Percentiles rank a stretch among this genome's conserved stretches.
phyloP scores from a whole-genome alignment of 2,113 vertebrate genomes.

The Cairina moschata region DNA sequence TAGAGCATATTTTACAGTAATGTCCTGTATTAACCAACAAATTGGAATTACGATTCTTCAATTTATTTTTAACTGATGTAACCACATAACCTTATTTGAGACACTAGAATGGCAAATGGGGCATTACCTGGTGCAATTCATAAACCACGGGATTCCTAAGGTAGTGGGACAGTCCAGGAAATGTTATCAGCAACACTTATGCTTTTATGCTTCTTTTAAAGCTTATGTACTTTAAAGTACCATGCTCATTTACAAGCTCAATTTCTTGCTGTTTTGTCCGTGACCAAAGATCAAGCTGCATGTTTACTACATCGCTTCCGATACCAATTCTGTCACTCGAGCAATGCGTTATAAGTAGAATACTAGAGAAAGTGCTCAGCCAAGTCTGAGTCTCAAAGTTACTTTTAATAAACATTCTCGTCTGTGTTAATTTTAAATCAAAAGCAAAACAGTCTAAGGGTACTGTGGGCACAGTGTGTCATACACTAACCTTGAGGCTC shows the following conservation, averaged over 20 bases:
- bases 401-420: conserved; percentile 24
- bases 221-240: not conserved
- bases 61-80: not conserved
- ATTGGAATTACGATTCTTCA: not conserved
- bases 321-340: not conserved
- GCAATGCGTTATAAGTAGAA: conserved; percentile 9
- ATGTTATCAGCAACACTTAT: not conserved
- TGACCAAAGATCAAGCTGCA: not conserved
- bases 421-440: conserved; percentile 35
- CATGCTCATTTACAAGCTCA: not conserved
- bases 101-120: not conserved
- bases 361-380: not conserved
- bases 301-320: not conserved
- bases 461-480: not conserved
- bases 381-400: not conserved
- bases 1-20: not conserved
- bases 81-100: not conserved
- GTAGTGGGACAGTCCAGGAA: not conserved
- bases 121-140: not conserved
- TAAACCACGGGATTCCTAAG: not conserved
- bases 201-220: not conserved
- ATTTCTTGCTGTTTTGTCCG: conserved; percentile 10
- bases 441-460: not conserved
- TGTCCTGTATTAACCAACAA: not conserved
- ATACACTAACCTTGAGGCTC: not conserved